Conservation (phyloP, 2,113 vertebrate species). For the Ptilorrhoa leucosticta region DNA sequence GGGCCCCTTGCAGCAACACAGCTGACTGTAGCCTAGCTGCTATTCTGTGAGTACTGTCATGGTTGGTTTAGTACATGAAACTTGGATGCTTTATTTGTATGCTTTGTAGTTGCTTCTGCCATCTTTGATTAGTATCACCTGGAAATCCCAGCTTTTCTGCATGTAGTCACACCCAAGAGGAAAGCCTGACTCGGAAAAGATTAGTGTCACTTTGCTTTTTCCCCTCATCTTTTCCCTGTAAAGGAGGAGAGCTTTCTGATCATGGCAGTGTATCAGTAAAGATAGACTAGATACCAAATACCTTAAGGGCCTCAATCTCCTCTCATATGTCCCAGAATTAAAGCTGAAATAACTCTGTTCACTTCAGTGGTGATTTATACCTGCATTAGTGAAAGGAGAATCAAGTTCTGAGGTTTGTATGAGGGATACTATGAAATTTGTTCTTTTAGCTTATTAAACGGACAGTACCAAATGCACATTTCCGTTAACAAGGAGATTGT, state of each 20-base stretch:
- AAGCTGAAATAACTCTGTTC: constrained; percentile 26
- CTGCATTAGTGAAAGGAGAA: background rate
- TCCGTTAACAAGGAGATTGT: background rate
- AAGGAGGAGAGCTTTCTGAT: constrained; percentile 58
- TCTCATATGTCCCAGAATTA: background rate
- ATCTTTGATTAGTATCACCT: constrained; percentile 58
- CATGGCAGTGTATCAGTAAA: constrained; percentile 21
- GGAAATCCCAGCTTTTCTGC: constrained; percentile 51
- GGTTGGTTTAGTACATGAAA: constrained; percentile 23
- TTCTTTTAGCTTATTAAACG: background rate
- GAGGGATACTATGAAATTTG: background rate
- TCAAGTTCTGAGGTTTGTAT: background rate
- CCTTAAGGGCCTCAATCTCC: constrained; percentile 42
- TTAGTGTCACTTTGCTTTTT: constrained; percentile 57
- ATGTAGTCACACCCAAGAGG: constrained; percentile 58
- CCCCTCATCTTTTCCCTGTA: constrained; percentile 38
- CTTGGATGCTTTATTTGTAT: constrained; percentile 48
- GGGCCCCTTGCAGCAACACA: background rate
- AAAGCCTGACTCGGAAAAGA: constrained; percentile 51
- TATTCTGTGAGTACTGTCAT: background rate
- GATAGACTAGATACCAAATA: constrained; percentile 11
- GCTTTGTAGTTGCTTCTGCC: constrained; percentile 52
- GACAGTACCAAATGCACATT: background rate
- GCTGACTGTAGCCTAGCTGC: background rate
- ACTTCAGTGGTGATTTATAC: background rate